Conservation (phyloP, 1,140 invertebrate species). For the Pemphigus obesinymphae region DNA sequence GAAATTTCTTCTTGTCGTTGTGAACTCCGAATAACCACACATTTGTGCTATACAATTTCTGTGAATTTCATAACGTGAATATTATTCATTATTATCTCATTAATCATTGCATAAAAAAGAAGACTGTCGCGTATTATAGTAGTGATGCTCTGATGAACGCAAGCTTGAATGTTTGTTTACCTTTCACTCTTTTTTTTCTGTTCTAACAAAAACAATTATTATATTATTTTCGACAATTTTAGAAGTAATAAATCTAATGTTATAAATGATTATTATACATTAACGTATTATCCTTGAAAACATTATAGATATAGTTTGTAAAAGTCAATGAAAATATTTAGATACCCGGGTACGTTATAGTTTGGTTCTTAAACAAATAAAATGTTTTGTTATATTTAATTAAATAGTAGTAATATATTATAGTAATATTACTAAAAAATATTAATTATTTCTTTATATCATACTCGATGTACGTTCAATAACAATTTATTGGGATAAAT, state of each 20-base stretch:
- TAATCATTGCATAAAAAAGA: background rate
- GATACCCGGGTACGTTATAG: no score
- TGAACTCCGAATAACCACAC: background rate
- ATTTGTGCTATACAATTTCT: background rate
- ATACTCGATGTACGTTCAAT: no score
- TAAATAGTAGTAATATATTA: no score
- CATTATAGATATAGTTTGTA: background rate
- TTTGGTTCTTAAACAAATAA: no score
- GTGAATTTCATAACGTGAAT: background rate
- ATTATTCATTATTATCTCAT: background rate
- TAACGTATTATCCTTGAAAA: background rate
- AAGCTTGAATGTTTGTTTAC: background rate
- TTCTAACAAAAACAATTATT: background rate
- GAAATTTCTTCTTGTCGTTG: background rate
- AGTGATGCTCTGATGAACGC: background rate
- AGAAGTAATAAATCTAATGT: background rate
- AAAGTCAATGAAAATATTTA: no score
- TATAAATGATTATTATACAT: background rate
- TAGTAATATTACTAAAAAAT: no score
- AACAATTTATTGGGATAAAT: no score
- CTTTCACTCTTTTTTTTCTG: background rate
- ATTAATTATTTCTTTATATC: no score
- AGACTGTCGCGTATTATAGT: background rate
- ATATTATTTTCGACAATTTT: background rate
- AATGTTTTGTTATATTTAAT: background rate